Evolutionary conservation across 2,113 vertebrate genomes (phyloP).

Genomic region (Peucedramus taeniatus): DNA sequence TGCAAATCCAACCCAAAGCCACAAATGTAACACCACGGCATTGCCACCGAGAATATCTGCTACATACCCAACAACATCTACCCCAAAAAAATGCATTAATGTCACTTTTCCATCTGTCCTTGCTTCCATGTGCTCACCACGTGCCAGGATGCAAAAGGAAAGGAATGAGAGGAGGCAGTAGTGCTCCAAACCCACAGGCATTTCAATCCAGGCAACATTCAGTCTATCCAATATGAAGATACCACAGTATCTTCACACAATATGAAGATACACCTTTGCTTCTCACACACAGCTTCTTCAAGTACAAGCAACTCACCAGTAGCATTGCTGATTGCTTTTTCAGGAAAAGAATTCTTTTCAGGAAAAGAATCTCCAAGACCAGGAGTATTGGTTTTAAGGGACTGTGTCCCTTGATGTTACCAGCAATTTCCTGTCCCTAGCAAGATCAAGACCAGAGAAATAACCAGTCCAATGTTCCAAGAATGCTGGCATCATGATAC

Average conservation of each 20-base stretch:
- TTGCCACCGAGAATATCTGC: not conserved
- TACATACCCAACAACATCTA: not conserved
- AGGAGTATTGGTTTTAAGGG: not conserved
- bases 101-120: too few species aligned
- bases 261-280: not conserved
- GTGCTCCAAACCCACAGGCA: not conserved
- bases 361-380: not conserved
- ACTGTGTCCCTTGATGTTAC: accelerated
- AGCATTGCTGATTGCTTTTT: not conserved
- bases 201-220: too few species aligned
- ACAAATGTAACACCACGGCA: not conserved
- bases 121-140: too few species aligned
- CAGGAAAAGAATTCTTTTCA: not conserved
- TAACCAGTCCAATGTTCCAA: accelerated
- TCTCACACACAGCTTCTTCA: not conserved
- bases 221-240: accelerated
- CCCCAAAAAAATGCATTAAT: not conserved
- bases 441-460: not conserved
- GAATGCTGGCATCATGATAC: not conserved
- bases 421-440: not conserved
- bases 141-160: not conserved
- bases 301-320: not conserved
- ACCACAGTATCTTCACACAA: too few species aligned
- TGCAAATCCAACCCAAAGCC: not conserved
- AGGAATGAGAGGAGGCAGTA: not conserved